Percentiles rank a stretch among this genome's conserved stretches.
phyloP scores from a whole-genome alignment of 2,797 vertebrate species.

The Acanthiza pusilla region DNA sequence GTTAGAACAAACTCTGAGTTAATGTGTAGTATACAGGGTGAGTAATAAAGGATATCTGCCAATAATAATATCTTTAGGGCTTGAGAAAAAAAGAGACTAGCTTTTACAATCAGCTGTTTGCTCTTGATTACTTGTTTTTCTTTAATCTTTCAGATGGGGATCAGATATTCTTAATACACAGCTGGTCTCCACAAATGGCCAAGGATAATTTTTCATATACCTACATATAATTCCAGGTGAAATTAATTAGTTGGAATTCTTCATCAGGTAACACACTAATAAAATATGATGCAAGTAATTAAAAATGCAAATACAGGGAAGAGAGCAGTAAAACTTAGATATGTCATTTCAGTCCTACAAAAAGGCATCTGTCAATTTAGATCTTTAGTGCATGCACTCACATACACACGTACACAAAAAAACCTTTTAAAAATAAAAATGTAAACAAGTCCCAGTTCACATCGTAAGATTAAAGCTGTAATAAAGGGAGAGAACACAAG shows the following conservation, averaged over 20 bases:
- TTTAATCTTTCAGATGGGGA: conserved; percentile 53
- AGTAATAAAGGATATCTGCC: conserved; percentile 67
- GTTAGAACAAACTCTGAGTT: conserved; percentile 47
- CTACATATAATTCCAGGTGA: conserved; percentile 66
- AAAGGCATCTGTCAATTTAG: conserved; percentile 65
- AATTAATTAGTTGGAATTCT: conserved; percentile 71
- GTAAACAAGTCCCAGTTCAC: conserved; percentile 44
- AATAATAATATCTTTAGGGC: conserved; percentile 62
- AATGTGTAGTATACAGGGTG: conserved; percentile 45
- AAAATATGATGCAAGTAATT: conserved; percentile 69
- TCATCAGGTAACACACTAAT: conserved; percentile 64
- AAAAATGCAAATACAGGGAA: conserved; percentile 66
- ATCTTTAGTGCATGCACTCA: conserved; percentile 7
- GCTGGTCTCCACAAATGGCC: conserved; percentile 66
- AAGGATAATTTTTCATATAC: conserved; percentile 58
- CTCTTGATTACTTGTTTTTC: not conserved
- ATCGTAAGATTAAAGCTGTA: conserved; percentile 47
- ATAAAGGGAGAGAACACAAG: conserved; percentile 35
- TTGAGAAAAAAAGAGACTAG: conserved; percentile 38
- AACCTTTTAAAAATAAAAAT: conserved; percentile 53
- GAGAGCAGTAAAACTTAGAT: conserved; percentile 44
- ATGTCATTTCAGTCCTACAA: conserved; percentile 59
- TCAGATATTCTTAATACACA: conserved; percentile 67
- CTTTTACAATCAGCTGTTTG: conserved; percentile 71
- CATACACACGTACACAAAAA: not conserved